A percentile compares a stretch with the other conserved stretches of the same genome.
Conservation (phyloP, 2,888 invertebrate genomes). For the Mimachlamys varia region DNA sequence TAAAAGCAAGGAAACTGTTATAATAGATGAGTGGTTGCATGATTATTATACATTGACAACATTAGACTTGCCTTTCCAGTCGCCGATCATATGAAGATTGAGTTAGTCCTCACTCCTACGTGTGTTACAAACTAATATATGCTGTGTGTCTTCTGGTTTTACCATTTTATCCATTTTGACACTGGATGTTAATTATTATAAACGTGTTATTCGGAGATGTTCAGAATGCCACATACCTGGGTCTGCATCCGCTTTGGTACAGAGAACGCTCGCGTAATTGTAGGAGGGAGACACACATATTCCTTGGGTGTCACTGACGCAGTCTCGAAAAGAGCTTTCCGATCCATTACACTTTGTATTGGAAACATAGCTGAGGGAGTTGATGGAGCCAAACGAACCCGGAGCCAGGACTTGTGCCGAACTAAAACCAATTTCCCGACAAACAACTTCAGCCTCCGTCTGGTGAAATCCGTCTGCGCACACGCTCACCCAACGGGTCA, state of each 20-base stretch:
- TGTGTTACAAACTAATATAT: too few relatives aligned
- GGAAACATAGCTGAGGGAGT: conserved; percentile 55
- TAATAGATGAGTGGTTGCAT: too few relatives aligned
- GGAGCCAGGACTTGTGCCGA: conserved; percentile 58
- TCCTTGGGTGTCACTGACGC: conserved; percentile 43
- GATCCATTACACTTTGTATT: conserved; percentile 60
- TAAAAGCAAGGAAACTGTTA: too few relatives aligned
- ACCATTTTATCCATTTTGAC: too few relatives aligned
- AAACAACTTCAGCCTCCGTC: conserved; percentile 67
- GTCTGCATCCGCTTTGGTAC: conserved; percentile 53
- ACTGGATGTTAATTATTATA: too few relatives aligned
- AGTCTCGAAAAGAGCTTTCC: conserved; percentile 58
- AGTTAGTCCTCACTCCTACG: too few relatives aligned
- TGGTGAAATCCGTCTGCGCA: conserved; percentile 84
- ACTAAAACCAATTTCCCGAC: conserved; percentile 67
- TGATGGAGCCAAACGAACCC: conserved; percentile 61
- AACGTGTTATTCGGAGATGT: too few relatives aligned
- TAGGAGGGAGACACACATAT: conserved; percentile 54
- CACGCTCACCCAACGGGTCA: conserved; percentile 88
- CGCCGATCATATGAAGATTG: too few relatives aligned
- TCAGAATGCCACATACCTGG: conserved; percentile 50
- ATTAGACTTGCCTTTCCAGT: too few relatives aligned
- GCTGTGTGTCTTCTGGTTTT: too few relatives aligned
- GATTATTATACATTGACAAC: too few relatives aligned
- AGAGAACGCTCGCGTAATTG: conserved; percentile 66